These are phyloP conservation scores for Gobionotothen gibberifrons DNA, from an alignment of 2,797 vertebrate genomes.

Conservation along the genomic window DNA sequence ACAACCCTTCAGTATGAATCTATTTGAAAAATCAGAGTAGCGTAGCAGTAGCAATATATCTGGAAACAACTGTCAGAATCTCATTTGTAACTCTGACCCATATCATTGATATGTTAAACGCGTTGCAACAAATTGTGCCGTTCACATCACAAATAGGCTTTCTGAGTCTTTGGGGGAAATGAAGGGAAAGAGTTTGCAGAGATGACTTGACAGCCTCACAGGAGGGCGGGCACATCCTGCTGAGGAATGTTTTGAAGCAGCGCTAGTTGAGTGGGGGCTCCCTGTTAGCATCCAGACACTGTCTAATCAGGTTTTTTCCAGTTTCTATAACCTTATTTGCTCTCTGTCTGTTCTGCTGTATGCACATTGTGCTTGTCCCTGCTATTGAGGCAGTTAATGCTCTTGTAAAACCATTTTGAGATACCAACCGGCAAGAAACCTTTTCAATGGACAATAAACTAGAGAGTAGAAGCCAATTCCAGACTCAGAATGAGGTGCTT, in stretches of 20 bases:
- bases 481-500: neutral
- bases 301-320: slow-evolving; percentile 34
- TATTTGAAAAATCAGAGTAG: neutral
- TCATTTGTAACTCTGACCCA: slow-evolving; percentile 9
- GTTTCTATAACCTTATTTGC: slow-evolving; percentile 24
- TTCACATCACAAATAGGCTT: slow-evolving; percentile 16
- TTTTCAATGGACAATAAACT: neutral
- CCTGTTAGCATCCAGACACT: slow-evolving; percentile 22
- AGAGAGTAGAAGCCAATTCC: neutral
- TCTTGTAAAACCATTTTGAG: neutral
- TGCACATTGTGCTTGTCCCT: slow-evolving; percentile 6
- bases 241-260: slow-evolving; percentile 43
- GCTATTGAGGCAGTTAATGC: neutral
- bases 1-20: neutral
- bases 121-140: slow-evolving; percentile 21
- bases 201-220: slow-evolving; percentile 40
- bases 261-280: slow-evolving; percentile 29
- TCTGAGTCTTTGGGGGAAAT: slow-evolving; percentile 22
- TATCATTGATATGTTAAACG: slow-evolving; percentile 21
- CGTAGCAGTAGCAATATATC: neutral
- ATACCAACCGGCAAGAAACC: neutral
- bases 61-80: neutral
- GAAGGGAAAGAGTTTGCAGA: slow-evolving; percentile 20
- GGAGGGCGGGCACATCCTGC: slow-evolving; percentile 31
- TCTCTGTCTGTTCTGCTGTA: slow-evolving; percentile 3